Conservation (phyloP, 1,140 invertebrate genomes). For the Lordiphosa collinella region DNA sequence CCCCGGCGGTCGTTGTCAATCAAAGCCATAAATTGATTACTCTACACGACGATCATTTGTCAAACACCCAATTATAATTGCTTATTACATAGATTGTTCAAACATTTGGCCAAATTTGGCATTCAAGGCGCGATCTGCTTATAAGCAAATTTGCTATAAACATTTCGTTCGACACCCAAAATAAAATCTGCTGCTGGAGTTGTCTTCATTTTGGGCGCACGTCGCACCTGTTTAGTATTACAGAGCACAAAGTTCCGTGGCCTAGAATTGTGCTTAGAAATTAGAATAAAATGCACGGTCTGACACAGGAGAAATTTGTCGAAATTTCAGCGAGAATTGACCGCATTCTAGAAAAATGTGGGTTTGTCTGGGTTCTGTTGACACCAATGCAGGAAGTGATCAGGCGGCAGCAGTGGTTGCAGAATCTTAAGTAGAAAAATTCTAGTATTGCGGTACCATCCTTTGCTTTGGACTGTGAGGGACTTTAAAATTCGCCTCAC, state of each 20-base stretch:
- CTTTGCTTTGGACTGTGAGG: too few species aligned
- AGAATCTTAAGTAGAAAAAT: too few species aligned
- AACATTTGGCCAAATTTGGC: constrained; percentile 26
- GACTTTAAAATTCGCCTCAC: too few species aligned
- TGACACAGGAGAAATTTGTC: constrained; percentile 53
- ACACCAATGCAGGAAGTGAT: constrained; percentile 9
- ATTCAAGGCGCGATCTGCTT: constrained; percentile 26
- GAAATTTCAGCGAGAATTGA: constrained; percentile 57
- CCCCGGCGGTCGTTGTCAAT: too few species aligned
- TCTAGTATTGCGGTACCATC: too few species aligned
- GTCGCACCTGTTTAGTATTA: constrained; percentile 57
- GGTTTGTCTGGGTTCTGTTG: neutral
- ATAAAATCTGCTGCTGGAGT: constrained; percentile 1
- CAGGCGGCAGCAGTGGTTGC: too few species aligned
- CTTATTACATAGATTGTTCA: constrained; percentile 51
- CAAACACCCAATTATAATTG: constrained; percentile 67
- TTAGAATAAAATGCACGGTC: constrained; percentile 61
- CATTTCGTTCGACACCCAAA: constrained; percentile 12
- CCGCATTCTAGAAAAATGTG: constrained; percentile 48
- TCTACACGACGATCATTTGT: constrained; percentile 52
- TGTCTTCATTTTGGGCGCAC: constrained; percentile 18
- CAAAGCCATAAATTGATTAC: constrained; percentile 49
- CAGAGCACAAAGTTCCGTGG: constrained; percentile 30
- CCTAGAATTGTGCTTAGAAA: constrained; percentile 55
- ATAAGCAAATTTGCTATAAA: constrained; percentile 30